Percentiles rank a stretch among this genome's conserved stretches.
phyloP scores from a whole-genome alignment of 2,113 vertebrate species.

The Aldabrachelys gigantea region DNA sequence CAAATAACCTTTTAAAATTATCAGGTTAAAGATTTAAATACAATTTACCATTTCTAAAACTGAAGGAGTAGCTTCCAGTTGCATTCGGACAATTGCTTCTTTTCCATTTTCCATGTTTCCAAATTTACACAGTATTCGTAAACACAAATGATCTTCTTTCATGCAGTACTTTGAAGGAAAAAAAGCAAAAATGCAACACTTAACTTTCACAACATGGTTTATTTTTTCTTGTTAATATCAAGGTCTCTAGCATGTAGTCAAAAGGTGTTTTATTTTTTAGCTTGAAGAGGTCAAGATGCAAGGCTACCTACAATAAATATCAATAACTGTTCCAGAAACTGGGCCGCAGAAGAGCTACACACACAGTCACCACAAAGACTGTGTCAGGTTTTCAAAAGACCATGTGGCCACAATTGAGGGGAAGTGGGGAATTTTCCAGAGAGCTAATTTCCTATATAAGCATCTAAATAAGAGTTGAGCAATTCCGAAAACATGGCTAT shows the following conservation, averaged over 20 bases:
- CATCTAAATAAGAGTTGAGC: neutral
- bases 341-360: neutral
- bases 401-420: neutral
- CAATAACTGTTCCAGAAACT: neutral
- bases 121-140: constrained; percentile 85
- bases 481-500: neutral
- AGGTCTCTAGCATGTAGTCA: neutral
- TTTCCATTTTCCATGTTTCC: constrained; percentile 89
- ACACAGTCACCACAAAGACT: neutral
- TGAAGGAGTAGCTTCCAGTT: constrained; percentile 85
- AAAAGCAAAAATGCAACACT: constrained; percentile 39
- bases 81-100: constrained; percentile 85
- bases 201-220: neutral
- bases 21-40: neutral
- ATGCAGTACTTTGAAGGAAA: constrained; percentile 85
- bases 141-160: constrained; percentile 83
- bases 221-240: neutral
- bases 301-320: neutral
- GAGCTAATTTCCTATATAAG: neutral
- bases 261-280: neutral
- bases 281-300: neutral
- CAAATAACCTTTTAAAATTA: neutral
- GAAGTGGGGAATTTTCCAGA: neutral
- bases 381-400: neutral
- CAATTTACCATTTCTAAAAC: constrained; percentile 82